Conservation (phyloP, 2,797 vertebrate species). For the Etheostoma nigrum region DNA sequence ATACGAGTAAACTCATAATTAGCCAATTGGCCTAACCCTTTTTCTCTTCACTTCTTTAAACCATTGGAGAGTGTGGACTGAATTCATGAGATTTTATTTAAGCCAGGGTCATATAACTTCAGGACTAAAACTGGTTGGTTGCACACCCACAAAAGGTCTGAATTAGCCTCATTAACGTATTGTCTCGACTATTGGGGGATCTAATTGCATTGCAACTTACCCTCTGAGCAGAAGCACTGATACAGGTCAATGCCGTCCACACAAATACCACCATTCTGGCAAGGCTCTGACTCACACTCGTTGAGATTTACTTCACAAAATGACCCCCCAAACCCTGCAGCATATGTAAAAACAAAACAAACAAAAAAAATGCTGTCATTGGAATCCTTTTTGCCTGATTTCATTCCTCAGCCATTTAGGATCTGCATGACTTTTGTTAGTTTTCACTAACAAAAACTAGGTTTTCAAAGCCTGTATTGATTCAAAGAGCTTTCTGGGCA, state of each 20-base stretch:
- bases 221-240: constrained; percentile 83
- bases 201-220: constrained; percentile 66
- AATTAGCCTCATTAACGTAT: constrained; percentile 43
- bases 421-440: constrained; percentile 83
- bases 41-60: background rate
- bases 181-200: constrained; percentile 2
- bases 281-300: constrained; percentile 83
- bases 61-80: background rate
- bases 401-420: constrained; percentile 82
- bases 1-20: background rate
- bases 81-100: constrained; percentile 23
- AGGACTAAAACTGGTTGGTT: background rate
- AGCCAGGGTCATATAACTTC: constrained; percentile 6
- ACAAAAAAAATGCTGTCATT: constrained; percentile 50
- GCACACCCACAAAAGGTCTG: constrained; percentile 22
- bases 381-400: constrained; percentile 66
- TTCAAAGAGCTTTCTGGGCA: constrained; percentile 76
- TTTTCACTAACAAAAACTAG: constrained; percentile 83
- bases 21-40: background rate
- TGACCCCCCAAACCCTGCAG: constrained; percentile 81
- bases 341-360: constrained; percentile 23
- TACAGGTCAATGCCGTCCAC: constrained; percentile 80
- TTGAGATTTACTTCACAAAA: constrained; percentile 86
- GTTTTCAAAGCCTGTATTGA: constrained; percentile 81
- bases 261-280: constrained; percentile 82